Base-by-base conservation (phyloP, 2,113 vertebrate species). In the Macrotus californicus region DNA sequence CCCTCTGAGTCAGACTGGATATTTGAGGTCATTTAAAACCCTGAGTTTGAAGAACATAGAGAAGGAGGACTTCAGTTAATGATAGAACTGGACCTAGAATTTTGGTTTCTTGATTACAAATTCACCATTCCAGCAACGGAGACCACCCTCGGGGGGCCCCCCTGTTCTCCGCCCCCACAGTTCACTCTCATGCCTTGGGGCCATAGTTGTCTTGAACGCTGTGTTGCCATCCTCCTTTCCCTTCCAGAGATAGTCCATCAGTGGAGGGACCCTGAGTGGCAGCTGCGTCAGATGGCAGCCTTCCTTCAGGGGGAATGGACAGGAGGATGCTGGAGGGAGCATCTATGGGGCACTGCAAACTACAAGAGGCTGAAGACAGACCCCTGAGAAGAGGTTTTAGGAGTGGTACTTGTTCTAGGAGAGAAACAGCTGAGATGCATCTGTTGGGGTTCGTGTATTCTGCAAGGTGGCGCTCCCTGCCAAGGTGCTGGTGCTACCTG, bases 251-350 rank as follows among this genome's bases (percentile, higher is more conserved):
- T 3, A 34, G 94, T 97, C 92, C 97, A 97, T 69, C 98, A 96
- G n/a, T 50, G 50, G 81, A 98, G 85, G 31, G 29, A 41, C 66
- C 97, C 97, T 2, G 64, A 97, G 80, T 97, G 96, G 0, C 97
- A 97, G 6, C 98, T 98, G 50, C 93, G 88, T 12, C 97, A 96
- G 54, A 97, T 36, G 0, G 89, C 91, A 36, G 80, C 34, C 54
- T 66, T 96, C 52, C 95, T 97, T 72, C 96, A 67, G 95, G 86
- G 61, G 9, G 83, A 93, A 64, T 41, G 43, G 22, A 41, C 61
- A 5, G 96, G 98, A 77, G 96, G 76, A 1, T 92, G 85, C 91
- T 98, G 97, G 92, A 98, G 92, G 59, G 98, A 98, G 67, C 97
- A n/a, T 43, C 97, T 81, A 97, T 87, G 0, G 96, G 96, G 5